Conservation (phyloP, 2,797 vertebrate genomes). For the Hephaestus fuliginosus region DNA sequence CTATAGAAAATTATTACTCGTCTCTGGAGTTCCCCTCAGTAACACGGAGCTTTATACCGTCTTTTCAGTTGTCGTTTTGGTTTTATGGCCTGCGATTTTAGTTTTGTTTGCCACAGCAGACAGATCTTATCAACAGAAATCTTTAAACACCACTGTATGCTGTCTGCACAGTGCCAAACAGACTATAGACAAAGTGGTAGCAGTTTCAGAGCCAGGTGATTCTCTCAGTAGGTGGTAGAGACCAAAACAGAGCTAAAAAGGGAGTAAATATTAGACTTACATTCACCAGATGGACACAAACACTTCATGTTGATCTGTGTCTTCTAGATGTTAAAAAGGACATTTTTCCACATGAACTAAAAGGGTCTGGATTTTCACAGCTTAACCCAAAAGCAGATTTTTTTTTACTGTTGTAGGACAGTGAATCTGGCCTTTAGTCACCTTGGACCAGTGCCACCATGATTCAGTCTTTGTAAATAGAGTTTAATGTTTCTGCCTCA, state of each 20-base stretch:
- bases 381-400: too few relatives aligned
- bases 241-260: neutral
- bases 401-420: too few relatives aligned
- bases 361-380: too few relatives aligned
- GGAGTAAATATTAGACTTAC: too few relatives aligned
- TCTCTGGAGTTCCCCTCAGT: neutral
- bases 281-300: too few relatives aligned
- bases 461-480: neutral
- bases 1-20: neutral
- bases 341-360: too few relatives aligned
- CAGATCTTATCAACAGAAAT: neutral
- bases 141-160: neutral
- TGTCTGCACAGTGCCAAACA: too few relatives aligned
- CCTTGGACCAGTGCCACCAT: neutral
- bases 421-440: neutral
- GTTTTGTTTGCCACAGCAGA: neutral
- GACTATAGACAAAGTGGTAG: neutral
- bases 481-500: neutral
- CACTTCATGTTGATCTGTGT: too few relatives aligned
- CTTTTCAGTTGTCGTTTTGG: neutral
- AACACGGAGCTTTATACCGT: neutral
- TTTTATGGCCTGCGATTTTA: neutral
- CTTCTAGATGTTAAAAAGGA: too few relatives aligned
- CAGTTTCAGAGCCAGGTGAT: neutral
- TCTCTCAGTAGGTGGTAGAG: neutral